Base-by-base conservation (phyloP, 2,113 vertebrate genomes). In the Spea bombifrons region DNA sequence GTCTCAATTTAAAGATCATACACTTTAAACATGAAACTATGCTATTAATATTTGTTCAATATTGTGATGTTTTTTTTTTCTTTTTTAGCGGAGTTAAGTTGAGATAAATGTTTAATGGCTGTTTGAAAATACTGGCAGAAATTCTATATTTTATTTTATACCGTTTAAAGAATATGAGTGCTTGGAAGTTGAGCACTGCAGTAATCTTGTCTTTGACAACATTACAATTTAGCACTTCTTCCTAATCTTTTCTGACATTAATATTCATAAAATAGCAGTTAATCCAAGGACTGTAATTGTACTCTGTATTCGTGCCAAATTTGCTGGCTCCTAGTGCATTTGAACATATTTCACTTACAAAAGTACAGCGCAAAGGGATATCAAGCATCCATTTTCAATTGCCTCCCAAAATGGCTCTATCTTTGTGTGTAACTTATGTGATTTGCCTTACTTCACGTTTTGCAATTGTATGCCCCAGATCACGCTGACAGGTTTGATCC, bases 341-440 rank as follows among this genome's bases (percentile, higher is more conserved):
- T 74, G 52, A 4, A 66, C 70, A 82, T 79, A 89, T 87, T 83
- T 86, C 81, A 77, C 86, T 86, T 65, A 89, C 85, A 90, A 90
- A 90, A 86, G 75, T 84, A 78, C 77, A 78, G 82, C 47, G 57
- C 30, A 55, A 76, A 82, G 71, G 71, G 82, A 89, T 87, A 87
- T 89, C 88, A 91, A 86, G 80, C 88, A 93, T 88, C 89, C 91
- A 93, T 91, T 93, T 91, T 85, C 87, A 87, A 87, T 89, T 88
- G 86, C 79, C 78, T 82, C 85, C 81, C 82, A 80, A 89, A 90
- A 91, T 82, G 84, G 84, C 86, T 91, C 83, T 86, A 85, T 92
- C 88, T 85, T 87, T 82, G 46, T 79, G 79, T 86, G 75, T 81
- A 81, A 84, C 59, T 86, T 82, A 83, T 78, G 85, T 86, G 86